These are phyloP conservation scores for Platalea minor DNA, from an alignment of 2,797 vertebrate genomes.

Conservation along the genomic window DNA sequence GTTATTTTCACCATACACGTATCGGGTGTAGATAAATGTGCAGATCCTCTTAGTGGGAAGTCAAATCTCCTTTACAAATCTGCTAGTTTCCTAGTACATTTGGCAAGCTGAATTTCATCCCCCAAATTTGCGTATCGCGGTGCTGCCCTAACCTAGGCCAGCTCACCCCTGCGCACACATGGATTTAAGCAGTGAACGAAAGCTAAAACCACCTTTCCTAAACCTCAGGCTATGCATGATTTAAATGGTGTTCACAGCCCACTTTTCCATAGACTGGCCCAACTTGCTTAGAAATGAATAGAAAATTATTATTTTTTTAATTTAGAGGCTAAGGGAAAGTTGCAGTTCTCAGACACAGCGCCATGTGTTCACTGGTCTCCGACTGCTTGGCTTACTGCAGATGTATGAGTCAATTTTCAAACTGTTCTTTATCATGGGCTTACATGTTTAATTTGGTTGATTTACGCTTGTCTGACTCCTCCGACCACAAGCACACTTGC, in stretches of 20 bases:
- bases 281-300: neutral
- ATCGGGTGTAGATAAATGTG: neutral
- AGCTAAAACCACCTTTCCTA: neutral
- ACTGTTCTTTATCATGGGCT: neutral
- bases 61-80: neutral
- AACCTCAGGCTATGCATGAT: neutral
- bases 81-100: neutral
- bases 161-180: accelerated
- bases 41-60: neutral
- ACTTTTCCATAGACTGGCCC: neutral
- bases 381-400: neutral
- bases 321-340: neutral
- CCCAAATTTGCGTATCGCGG: accelerated
- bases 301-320: neutral
- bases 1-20: neutral
- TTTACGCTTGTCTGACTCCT: neutral
- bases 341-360: neutral
- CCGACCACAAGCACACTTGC: neutral
- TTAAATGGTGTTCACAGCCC: neutral
- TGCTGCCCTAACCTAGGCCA: neutral
- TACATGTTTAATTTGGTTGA: neutral
- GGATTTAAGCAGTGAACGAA: neutral
- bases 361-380: accelerated
- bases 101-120: neutral
- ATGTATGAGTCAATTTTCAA: neutral